Conservation (phyloP, 2,797 vertebrate genomes). For the Pteropus rufus region DNA sequence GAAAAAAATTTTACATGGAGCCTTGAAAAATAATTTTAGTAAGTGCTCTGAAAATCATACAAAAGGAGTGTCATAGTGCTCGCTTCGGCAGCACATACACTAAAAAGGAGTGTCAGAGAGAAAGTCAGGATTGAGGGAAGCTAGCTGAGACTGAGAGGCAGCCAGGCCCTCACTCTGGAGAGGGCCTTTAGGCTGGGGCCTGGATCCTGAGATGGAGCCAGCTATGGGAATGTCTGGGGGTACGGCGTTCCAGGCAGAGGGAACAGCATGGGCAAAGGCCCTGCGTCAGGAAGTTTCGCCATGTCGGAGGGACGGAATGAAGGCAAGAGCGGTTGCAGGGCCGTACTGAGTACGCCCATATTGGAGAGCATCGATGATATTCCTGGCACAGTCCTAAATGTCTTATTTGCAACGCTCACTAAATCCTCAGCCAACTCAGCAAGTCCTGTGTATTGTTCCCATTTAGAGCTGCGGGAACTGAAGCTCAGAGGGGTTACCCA, state of each 20-base stretch:
- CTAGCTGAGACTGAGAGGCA: neutral
- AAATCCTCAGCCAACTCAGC: neutral
- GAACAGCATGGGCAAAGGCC: neutral
- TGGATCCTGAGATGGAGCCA: neutral
- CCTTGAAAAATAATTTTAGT: no score
- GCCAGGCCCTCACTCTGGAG: neutral
- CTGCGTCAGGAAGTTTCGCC: neutral
- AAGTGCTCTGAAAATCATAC: neutral
- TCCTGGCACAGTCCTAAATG: no score
- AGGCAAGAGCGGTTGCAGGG: neutral
- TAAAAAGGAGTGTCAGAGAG: neutral
- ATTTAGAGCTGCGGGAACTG: neutral
- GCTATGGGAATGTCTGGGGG: no score
- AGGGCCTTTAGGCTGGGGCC: neutral
- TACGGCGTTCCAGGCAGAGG: fast-evolving
- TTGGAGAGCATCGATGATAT: fast-evolving
- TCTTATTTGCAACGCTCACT: neutral
- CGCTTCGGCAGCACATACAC: no score
- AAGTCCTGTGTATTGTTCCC: neutral
- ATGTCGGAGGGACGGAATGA: fast-evolving
- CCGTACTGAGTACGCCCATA: fast-evolving
- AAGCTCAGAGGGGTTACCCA: neutral
- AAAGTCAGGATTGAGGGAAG: neutral
- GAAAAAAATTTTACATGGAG: neutral
- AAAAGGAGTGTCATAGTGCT: neutral